A percentile compares a stretch with the other conserved stretches of the same genome.
Conservation (phyloP, 2,888 invertebrate genomes). For the Trimorus sp. region DNA sequence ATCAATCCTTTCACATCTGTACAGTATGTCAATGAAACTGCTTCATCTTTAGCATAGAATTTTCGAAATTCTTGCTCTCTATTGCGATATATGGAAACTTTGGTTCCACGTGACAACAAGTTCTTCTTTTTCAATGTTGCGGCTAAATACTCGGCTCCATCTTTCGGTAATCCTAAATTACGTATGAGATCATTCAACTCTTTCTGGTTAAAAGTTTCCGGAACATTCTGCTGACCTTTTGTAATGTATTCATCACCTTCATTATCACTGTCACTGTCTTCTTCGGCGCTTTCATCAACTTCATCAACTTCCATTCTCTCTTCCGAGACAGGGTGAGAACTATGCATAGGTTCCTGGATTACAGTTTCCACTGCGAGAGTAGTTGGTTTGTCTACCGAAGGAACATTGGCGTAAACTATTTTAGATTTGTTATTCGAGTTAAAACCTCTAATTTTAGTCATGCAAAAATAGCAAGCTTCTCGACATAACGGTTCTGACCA, state of each 20-base stretch:
- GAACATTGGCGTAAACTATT: slow-evolving; percentile 31
- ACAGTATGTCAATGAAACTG: slow-evolving; percentile 4
- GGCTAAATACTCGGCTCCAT: slow-evolving; percentile 62
- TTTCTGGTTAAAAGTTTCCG: slow-evolving; percentile 34
- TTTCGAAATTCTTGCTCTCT: slow-evolving; percentile 27
- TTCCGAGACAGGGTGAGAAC: too few species aligned
- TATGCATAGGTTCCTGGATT: not conserved
- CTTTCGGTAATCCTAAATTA: slow-evolving; percentile 67
- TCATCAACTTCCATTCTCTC: too few species aligned
- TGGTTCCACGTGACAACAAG: slow-evolving; percentile 37
- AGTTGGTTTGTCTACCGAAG: slow-evolving; percentile 11
- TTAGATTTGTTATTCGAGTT: slow-evolving; percentile 22
- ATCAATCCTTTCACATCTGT: not conserved
- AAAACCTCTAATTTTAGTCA: slow-evolving; percentile 25
- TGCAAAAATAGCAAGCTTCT: slow-evolving; percentile 27
- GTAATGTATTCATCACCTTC: too few species aligned
- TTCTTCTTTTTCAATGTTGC: slow-evolving; percentile 65
- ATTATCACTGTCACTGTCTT: too few species aligned
- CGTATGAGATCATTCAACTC: slow-evolving; percentile 67
- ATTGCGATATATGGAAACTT: slow-evolving; percentile 48
- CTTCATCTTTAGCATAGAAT: slow-evolving; percentile 5
- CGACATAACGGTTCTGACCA: slow-evolving; percentile 8
- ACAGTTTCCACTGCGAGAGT: slow-evolving; percentile 16
- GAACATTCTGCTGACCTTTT: too few species aligned
- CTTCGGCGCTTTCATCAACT: too few species aligned